phyloP scores from a whole-genome alignment of 2,888 invertebrate genomes.

The Xestia sexstrigata region DNA sequence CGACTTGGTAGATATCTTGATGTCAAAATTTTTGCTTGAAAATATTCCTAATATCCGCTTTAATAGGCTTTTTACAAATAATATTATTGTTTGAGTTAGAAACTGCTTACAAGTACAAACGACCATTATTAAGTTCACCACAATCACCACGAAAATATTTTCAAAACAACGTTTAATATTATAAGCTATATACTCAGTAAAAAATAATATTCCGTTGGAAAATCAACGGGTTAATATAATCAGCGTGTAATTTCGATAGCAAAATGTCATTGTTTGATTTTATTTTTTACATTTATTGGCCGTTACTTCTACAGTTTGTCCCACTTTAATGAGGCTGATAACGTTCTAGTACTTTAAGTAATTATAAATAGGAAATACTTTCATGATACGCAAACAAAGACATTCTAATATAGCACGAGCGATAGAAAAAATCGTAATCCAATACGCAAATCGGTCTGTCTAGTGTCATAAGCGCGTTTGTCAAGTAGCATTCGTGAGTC shows the following conservation, averaged over 20 bases:
- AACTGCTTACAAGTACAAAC: not conserved
- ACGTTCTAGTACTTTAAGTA: not conserved
- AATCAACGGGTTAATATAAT: constrained; percentile 17
- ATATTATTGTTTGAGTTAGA: too few species aligned
- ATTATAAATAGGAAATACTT: not conserved
- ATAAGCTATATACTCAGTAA: not conserved
- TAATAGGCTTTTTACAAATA: too few species aligned
- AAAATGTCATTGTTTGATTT: constrained; percentile 10
- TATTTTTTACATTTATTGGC: not conserved
- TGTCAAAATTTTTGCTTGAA: too few species aligned
- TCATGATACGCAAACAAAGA: not conserved
- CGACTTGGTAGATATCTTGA: not conserved
- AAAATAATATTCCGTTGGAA: not conserved
- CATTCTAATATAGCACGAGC: too few species aligned
- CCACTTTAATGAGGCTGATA: not conserved
- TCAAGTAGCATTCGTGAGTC: too few species aligned
- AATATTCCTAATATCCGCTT: too few species aligned
- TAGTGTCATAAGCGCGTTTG: too few species aligned
- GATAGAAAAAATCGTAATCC: too few species aligned
- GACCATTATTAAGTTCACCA: not conserved
- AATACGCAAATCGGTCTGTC: too few species aligned
- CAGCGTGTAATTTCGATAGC: constrained; percentile 25
- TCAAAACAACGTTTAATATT: not conserved
- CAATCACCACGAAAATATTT: not conserved
- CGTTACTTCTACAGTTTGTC: not conserved